These are phyloP conservation scores for Tenthredo notha DNA, from an alignment of 2,888 invertebrate species.

Conservation along the genomic window DNA sequence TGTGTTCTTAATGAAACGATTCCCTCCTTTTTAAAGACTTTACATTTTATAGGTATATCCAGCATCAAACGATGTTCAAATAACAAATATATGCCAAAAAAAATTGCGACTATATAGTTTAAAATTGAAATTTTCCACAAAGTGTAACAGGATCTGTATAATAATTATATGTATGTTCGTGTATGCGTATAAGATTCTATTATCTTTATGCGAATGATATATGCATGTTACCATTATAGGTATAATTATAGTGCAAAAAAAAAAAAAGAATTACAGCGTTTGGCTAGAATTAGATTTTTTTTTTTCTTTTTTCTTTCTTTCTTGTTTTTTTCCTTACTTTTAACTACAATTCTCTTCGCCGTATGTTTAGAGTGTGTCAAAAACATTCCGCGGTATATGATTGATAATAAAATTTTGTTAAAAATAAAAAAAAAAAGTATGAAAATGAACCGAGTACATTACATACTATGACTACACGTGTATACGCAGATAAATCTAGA, in stretches of 20 bases:
- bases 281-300: slow-evolving; percentile 2
- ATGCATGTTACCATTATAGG: background rate
- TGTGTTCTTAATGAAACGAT: background rate
- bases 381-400: background rate
- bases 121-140: background rate
- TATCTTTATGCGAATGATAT: background rate
- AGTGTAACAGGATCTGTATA: background rate
- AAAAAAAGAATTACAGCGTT: background rate
- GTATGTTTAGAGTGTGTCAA: background rate
- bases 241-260: background rate
- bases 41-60: background rate
- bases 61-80: background rate
- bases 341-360: background rate
- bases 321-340: background rate
- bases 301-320: background rate
- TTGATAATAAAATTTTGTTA: too few species aligned
- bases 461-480: background rate
- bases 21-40: background rate
- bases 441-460: background rate
- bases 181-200: background rate
- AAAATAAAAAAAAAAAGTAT: background rate
- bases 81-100: background rate
- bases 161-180: too few species aligned
- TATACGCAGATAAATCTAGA: background rate
- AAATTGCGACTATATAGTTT: background rate